A percentile compares a stretch with the other conserved stretches of the same genome.
Conservation (phyloP, 2,797 vertebrate species). For the Liparis tanakae region DNA sequence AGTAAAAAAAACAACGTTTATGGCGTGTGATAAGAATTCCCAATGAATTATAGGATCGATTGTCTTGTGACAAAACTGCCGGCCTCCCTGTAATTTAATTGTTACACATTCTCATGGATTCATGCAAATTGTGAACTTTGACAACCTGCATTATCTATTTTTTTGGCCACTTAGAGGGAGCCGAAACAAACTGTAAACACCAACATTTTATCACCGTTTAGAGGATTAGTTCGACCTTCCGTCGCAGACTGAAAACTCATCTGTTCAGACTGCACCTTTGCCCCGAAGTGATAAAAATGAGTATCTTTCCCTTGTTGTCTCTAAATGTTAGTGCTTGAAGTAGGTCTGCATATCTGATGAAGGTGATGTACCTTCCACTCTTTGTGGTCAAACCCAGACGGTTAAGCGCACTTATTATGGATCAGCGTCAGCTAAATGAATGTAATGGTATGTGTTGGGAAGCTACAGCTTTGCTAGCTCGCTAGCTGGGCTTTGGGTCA, state of each 20-base stretch:
- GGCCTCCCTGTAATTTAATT: not conserved
- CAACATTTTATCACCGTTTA: not conserved
- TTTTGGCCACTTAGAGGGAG: not conserved
- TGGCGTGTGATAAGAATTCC: constrained; percentile 45
- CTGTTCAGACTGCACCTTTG: not conserved
- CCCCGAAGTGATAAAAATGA: not conserved
- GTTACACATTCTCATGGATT: not conserved
- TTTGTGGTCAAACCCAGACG: not conserved
- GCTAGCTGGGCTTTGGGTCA: not conserved
- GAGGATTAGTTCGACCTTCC: not conserved
- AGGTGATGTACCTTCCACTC: not conserved
- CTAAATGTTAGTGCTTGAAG: not conserved
- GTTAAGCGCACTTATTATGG: not conserved
- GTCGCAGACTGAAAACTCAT: not conserved
- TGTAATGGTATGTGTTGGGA: not conserved
- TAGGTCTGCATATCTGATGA: not conserved
- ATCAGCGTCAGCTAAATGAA: not conserved
- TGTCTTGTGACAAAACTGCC: not conserved
- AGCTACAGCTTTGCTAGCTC: not conserved
- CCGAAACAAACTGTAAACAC: constrained; percentile 6
- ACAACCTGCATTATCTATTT: not conserved
- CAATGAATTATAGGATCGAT: constrained; percentile 22
- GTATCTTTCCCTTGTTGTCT: constrained; percentile 4
- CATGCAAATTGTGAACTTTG: not conserved
- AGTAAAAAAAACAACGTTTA: constrained; percentile 52